These are phyloP conservation scores for Bambusicola thoracicus DNA, from an alignment of 2,113 vertebrate genomes.

Conservation along the genomic window DNA sequence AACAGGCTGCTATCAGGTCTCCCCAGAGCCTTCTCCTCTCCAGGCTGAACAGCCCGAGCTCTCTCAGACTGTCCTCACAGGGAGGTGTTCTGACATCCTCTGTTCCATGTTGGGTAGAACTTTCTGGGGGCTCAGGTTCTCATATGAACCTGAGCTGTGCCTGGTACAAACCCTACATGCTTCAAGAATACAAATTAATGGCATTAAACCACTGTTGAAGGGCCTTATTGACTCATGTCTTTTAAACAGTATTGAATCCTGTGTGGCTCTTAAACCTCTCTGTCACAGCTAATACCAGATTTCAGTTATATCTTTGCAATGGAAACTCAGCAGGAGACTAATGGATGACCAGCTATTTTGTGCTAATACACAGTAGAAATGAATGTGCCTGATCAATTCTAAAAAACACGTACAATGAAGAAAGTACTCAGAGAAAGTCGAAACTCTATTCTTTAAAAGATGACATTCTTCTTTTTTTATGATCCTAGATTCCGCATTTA, in stretches of 20 bases:
- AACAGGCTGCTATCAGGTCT: too few relatives aligned
- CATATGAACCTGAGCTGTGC: neutral
- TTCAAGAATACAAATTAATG: constrained; percentile 30
- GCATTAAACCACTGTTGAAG: neutral
- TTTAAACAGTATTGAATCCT: neutral
- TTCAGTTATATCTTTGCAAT: constrained; percentile 31
- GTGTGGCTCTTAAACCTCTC: constrained; percentile 7
- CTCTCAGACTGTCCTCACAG: too few relatives aligned
- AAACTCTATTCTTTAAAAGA: constrained; percentile 13
- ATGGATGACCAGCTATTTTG: constrained; percentile 36
- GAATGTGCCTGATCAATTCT: constrained; percentile 20
- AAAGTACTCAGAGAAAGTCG: neutral
- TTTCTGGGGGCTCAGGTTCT: neutral
- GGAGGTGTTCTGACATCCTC: neutral
- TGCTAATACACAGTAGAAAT: constrained; percentile 19
- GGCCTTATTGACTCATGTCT: neutral
- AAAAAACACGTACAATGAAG: constrained; percentile 15
- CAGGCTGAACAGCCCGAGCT: too few relatives aligned
- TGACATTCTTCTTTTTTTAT: neutral
- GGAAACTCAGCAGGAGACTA: constrained; percentile 35
- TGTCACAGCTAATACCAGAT: constrained; percentile 44
- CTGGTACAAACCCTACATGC: neutral
- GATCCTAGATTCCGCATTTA: constrained; percentile 25
- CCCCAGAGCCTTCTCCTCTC: too few relatives aligned
- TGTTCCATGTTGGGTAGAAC: neutral